phyloP scores from a whole-genome alignment of 2,888 invertebrate species.

The Deroplatys truncata region DNA sequence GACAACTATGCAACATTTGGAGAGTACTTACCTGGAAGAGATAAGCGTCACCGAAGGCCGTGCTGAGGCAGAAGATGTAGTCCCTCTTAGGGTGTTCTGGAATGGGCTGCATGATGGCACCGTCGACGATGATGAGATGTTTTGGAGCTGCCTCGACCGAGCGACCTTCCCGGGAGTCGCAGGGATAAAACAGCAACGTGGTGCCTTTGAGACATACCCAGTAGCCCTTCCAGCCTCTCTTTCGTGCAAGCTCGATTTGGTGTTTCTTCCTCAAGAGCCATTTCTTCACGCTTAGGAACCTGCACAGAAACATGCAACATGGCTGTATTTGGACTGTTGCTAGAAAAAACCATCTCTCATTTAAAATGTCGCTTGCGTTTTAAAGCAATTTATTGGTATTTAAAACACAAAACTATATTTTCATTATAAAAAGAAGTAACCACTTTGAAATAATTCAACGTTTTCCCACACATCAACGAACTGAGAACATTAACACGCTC shows the following conservation, averaged over 20 bases:
- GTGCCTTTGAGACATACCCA: slow-evolving; percentile 98
- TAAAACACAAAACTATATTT: too few relatives aligned
- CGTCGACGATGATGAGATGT: slow-evolving; percentile 93
- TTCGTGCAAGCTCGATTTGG: slow-evolving; percentile 92
- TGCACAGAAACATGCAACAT: slow-evolving; percentile 45
- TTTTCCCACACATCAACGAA: too few relatives aligned
- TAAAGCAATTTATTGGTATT: too few relatives aligned
- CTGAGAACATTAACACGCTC: too few relatives aligned
- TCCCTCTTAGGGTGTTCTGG: slow-evolving; percentile 98
- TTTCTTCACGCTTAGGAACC: slow-evolving; percentile 96
- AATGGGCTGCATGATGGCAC: slow-evolving; percentile 96
- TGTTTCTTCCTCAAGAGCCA: slow-evolving; percentile 96
- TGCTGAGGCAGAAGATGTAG: slow-evolving; percentile 96
- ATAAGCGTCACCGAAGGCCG: slow-evolving; percentile 96
- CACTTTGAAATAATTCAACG: too few relatives aligned
- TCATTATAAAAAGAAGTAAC: too few relatives aligned
- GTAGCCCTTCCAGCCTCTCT: slow-evolving; percentile 97
- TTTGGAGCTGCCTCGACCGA: slow-evolving; percentile 91
- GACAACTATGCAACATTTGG: too few relatives aligned
- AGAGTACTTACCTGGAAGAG: slow-evolving; percentile 73
- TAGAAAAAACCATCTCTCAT: too few relatives aligned
- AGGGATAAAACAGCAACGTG: slow-evolving; percentile 91
- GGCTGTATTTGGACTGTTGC: too few relatives aligned
- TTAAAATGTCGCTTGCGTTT: too few relatives aligned
- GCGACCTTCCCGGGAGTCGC: slow-evolving; percentile 85